phyloP scores from a whole-genome alignment of 1,140 invertebrate species.

The Choristoneura fumiferana region DNA sequence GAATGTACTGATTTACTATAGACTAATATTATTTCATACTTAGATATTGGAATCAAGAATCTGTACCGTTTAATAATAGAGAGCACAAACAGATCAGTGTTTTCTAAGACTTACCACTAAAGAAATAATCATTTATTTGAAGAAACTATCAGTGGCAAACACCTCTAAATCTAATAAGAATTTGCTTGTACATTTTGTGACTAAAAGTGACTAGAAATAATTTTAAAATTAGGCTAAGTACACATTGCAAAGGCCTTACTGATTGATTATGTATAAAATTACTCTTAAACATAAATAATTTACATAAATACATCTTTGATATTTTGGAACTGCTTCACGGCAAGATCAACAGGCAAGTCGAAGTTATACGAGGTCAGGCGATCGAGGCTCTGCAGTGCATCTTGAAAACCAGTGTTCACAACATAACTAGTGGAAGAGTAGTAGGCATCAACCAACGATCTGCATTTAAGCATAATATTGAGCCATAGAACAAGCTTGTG shows the following conservation, averaged over 20 bases:
- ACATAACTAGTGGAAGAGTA: conserved; percentile 98
- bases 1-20: conserved; percentile 9
- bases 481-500: conserved; percentile 96
- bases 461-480: conserved; percentile 94
- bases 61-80: background rate
- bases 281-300: conserved; percentile 43
- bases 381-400: conserved; percentile 94
- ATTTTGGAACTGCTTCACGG: conserved; percentile 97
- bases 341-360: conserved; percentile 96
- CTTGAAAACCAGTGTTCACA: conserved; percentile 97
- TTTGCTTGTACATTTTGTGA: background rate
- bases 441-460: conserved; percentile 91
- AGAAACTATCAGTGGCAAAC: background rate
- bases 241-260: conserved; percentile 47
- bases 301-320: conserved; percentile 97
- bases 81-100: background rate
- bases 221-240: conserved; percentile 6
- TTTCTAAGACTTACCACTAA: conserved; percentile 1
- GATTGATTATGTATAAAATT: conserved; percentile 48
- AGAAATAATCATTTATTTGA: background rate
- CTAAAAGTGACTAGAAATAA: conserved; percentile 17
- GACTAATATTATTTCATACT: background rate
- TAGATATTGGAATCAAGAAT: too few relatives aligned
- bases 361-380: conserved; percentile 92
- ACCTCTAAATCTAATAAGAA: conserved; percentile 13